Percentiles rank a stretch among this genome's conserved stretches.
phyloP scores from a whole-genome alignment of 2,888 invertebrate genomes.

The Orthosia cruda region DNA sequence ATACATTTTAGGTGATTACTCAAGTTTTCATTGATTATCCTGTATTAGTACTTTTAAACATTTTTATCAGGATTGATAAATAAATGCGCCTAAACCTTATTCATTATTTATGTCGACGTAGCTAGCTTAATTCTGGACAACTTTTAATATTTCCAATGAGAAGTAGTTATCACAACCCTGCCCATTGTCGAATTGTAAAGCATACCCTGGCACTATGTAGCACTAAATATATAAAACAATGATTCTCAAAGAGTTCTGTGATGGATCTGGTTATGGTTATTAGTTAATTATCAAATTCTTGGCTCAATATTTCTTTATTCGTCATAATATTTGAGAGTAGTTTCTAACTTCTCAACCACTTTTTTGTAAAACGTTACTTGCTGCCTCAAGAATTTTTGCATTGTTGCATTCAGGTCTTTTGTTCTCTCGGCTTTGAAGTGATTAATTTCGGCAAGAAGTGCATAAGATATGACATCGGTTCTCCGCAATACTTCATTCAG shows the following conservation, averaged over 20 bases:
- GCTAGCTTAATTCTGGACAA: conserved; percentile 38
- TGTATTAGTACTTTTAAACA: conserved; percentile 46
- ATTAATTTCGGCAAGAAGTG: conserved; percentile 98
- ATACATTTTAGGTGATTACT: conserved; percentile 51
- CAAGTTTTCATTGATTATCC: conserved; percentile 53
- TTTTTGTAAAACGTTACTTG: conserved; percentile 98
- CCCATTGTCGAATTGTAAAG: conserved; percentile 55
- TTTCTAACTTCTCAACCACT: conserved; percentile 94
- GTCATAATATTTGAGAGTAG: conserved; percentile 89
- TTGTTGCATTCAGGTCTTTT: conserved; percentile 96
- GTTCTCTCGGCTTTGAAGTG: conserved; percentile 98
- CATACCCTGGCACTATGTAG: conserved; percentile 59
- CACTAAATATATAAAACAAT: conserved; percentile 48
- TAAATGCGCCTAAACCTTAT: conserved; percentile 64
- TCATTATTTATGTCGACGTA: conserved; percentile 39
- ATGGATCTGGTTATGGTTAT: conserved; percentile 57
- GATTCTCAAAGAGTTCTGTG: conserved; percentile 59
- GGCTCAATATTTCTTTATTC: conserved; percentile 77
- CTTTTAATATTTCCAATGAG: conserved; percentile 48
- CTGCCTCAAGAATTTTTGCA: conserved; percentile 96
- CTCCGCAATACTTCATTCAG: conserved; percentile 95
- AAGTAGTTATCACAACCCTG: conserved; percentile 51
- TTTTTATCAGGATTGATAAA: conserved; percentile 56
- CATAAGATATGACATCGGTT: conserved; percentile 98
- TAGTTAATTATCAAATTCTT: conserved; percentile 59